A percentile compares a stretch with the other conserved stretches of the same genome.
These are phyloP conservation scores for Drosophila santomea DNA, from an alignment of 1,140 invertebrate species.

Conservation along the genomic window DNA sequence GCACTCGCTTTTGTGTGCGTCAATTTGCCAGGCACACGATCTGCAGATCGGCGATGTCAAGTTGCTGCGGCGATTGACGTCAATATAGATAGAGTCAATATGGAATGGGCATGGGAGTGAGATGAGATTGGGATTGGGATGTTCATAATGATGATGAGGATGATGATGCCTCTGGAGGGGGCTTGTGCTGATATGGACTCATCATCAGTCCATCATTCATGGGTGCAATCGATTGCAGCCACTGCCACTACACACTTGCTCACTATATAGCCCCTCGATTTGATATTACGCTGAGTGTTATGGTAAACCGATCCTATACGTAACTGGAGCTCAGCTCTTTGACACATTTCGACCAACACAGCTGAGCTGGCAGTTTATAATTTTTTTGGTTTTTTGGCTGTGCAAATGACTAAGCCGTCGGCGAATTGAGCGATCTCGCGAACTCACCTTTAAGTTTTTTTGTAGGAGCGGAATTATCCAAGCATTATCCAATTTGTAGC, in stretches of 20 bases:
- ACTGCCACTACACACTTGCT: no score
- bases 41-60: conserved; percentile 56
- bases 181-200: conserved; percentile 65
- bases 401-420: conserved; percentile 20
- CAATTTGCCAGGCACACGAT: conserved; percentile 75
- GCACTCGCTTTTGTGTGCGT: conserved; percentile 66
- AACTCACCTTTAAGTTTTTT: conserved; percentile 59
- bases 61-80: conserved; percentile 75
- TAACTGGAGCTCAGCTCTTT: conserved; percentile 33
- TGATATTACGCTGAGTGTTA: conserved; percentile 45
- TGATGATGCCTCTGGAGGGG: conserved; percentile 45
- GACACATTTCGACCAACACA: conserved; percentile 28
- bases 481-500: conserved; percentile 72
- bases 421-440: conserved; percentile 28
- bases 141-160: background rate
- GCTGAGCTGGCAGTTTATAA: conserved; percentile 13
- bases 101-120: background rate
- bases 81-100: conserved; percentile 62
- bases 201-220: conserved; percentile 46
- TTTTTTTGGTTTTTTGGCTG: background rate
- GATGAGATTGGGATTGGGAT: background rate
- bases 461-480: conserved; percentile 58
- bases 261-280: conserved; percentile 15
- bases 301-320: conserved; percentile 25
- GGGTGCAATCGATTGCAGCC: conserved; percentile 37